Evolutionary conservation across 2,888 invertebrate species (phyloP).

Genomic region (Lamproptera curius): DNA sequence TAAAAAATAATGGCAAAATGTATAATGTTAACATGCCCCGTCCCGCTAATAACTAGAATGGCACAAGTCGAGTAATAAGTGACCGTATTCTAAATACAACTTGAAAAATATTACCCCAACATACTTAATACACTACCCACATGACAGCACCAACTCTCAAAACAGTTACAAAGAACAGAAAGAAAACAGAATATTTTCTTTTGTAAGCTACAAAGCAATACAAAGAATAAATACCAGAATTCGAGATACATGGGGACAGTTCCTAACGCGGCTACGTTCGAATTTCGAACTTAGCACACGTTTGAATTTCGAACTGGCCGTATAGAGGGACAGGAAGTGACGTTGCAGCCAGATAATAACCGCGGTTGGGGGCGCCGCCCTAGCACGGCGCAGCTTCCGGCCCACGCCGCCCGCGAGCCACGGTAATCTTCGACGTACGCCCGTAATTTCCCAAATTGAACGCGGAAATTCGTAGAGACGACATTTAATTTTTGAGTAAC

Average conservation of each 20-base stretch:
- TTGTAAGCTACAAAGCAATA: too few species aligned
- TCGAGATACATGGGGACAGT: constrained; percentile 14
- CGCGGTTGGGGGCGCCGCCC: constrained; percentile 51
- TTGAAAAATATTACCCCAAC: constrained; percentile 27
- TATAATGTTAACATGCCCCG: too few species aligned
- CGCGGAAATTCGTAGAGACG: constrained; percentile 38
- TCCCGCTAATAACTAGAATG: too few species aligned
- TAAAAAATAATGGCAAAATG: too few species aligned
- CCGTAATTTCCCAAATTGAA: constrained; percentile 65
- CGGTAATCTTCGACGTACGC: constrained; percentile 70
- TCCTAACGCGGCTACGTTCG: too few species aligned
- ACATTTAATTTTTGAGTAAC: too few species aligned
- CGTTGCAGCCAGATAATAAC: constrained; percentile 71
- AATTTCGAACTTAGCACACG: constrained; percentile 10
- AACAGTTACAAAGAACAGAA: too few species aligned
- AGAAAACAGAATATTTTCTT: too few species aligned
- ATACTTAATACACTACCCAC: too few species aligned
- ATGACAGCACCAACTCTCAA: too few species aligned
- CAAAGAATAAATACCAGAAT: constrained; percentile 15
- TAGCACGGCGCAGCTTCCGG: constrained; percentile 65
- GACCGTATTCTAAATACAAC: too few species aligned
- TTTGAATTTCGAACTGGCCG: constrained; percentile 25
- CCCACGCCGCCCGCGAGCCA: constrained; percentile 51
- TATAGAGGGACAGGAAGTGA: constrained; percentile 58
- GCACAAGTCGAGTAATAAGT: too few species aligned